A percentile compares a stretch with the other conserved stretches of the same genome.
Evolutionary conservation across 2,888 invertebrate genomes (phyloP).

Genomic region (Phengaris alcon): DNA sequence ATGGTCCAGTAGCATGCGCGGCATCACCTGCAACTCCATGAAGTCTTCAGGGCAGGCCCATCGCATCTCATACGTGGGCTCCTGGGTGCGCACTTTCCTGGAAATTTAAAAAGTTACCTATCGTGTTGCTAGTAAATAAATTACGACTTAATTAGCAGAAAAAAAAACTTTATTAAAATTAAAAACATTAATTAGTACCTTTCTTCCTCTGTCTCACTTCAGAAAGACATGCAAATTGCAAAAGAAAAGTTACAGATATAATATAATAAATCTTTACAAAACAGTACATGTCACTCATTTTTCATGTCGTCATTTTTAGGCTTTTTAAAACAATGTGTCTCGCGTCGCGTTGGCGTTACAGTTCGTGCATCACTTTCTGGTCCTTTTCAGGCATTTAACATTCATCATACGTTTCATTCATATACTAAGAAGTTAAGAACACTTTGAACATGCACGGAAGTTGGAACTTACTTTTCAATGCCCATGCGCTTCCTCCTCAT

Average conservation of each 20-base stretch:
- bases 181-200: conserved; percentile 47
- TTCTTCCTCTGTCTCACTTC: conserved; percentile 62
- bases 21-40: conserved; percentile 89
- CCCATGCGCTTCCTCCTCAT: conserved; percentile 84
- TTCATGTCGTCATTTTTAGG: no score
- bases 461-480: conserved; percentile 78
- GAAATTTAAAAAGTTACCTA: conserved; percentile 31
- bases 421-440: no score
- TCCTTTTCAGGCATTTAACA: no score
- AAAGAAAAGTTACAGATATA: background rate
- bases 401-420: no score
- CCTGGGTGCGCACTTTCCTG: conserved; percentile 82
- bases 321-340: no score
- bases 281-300: no score
- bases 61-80: conserved; percentile 85
- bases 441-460: background rate
- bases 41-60: conserved; percentile 91
- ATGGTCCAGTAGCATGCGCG: conserved; percentile 91
- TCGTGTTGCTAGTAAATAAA: no score
- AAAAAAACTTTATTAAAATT: no score
- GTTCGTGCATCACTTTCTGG: no score
- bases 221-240: conserved; percentile 56
- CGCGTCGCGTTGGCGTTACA: no score
- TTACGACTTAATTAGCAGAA: no score
- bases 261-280: no score